Percentiles rank a stretch among this genome's conserved stretches.
Evolutionary conservation across 2,797 vertebrate genomes (phyloP).

Genomic region (Labroides dimidiatus): DNA sequence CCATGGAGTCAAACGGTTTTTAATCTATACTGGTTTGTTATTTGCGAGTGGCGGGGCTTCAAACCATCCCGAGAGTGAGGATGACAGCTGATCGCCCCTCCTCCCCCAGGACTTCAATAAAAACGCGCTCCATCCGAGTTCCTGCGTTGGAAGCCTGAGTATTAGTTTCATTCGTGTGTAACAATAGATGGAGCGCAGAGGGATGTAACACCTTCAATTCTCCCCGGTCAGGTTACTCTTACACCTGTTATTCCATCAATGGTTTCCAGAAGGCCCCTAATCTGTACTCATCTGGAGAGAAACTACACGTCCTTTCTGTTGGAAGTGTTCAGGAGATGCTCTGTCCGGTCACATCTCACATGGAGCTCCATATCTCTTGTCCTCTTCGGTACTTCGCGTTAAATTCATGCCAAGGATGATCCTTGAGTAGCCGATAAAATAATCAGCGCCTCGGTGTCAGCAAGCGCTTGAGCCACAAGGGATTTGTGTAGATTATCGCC

Average conservation of each 20-base stretch:
- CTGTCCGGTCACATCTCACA: conserved; percentile 10
- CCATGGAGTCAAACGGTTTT: conserved; percentile 44
- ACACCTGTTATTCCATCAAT: background rate
- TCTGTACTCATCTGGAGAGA: conserved; percentile 23
- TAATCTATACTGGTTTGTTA: conserved; percentile 10
- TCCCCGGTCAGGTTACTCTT: conserved; percentile 33
- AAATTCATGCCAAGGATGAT: conserved; percentile 72
- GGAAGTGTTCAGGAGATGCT: conserved; percentile 25
- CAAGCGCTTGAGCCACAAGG: conserved; percentile 65
- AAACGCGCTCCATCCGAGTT: conserved; percentile 69
- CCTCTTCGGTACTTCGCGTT: conserved; percentile 49
- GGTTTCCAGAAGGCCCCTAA: conserved; percentile 9
- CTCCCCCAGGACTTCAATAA: conserved; percentile 71
- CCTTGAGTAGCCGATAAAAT: conserved; percentile 69
- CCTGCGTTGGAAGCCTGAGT: conserved; percentile 35
- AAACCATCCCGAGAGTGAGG: conserved; percentile 50
- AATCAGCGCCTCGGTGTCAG: conserved; percentile 73
- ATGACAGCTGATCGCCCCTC: conserved; percentile 79
- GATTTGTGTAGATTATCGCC: conserved; percentile 84
- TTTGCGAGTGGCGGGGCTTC: conserved; percentile 37
- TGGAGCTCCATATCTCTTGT: conserved; percentile 24
- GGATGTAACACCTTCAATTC: conserved; percentile 47
- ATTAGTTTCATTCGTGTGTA: conserved; percentile 43
- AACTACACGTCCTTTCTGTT: conserved; percentile 1
- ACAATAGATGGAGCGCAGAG: conserved; percentile 65